A percentile compares a stretch with the other conserved stretches of the same genome.
Evolutionary conservation across 2,113 vertebrate species (phyloP).

Genomic region (Dicrurus megarhynchus): DNA sequence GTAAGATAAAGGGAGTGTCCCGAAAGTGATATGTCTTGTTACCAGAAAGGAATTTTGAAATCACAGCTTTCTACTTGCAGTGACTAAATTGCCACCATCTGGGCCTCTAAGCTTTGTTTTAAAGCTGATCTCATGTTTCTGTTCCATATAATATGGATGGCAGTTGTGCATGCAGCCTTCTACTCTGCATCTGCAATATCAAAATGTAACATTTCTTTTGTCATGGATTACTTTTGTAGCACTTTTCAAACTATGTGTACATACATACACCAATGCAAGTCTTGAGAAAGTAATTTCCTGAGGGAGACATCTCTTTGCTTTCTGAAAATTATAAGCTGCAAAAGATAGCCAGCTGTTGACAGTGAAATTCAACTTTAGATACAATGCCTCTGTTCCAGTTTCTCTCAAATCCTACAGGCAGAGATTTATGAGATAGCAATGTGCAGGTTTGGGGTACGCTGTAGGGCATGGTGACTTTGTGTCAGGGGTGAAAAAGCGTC

Average conservation of each 20-base stretch:
- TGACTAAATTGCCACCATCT: neutral
- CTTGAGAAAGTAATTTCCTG: neutral
- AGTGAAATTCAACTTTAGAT: neutral
- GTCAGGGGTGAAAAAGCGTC: neutral
- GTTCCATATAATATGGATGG: neutral
- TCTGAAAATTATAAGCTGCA: neutral
- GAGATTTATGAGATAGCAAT: neutral
- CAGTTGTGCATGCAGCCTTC: neutral
- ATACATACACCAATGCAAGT: neutral
- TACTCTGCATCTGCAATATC: neutral
- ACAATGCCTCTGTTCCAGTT: neutral
- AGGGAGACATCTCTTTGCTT: neutral
- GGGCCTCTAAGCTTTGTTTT: neutral
- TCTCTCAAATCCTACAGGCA: neutral
- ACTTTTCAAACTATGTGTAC: neutral
- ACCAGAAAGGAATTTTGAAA: neutral
- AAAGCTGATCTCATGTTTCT: neutral
- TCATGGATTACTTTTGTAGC: neutral
- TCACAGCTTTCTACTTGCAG: neutral
- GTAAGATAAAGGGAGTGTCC: neutral
- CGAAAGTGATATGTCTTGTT: neutral
- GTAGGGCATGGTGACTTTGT: neutral
- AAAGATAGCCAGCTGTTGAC: neutral
- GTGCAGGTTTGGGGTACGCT: neutral
- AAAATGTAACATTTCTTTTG: neutral